Evolutionary conservation across 2,797 vertebrate genomes (phyloP), one percentile per base, ranked within the genome.

Genomic region (Oophaga sylvatica): DNA sequence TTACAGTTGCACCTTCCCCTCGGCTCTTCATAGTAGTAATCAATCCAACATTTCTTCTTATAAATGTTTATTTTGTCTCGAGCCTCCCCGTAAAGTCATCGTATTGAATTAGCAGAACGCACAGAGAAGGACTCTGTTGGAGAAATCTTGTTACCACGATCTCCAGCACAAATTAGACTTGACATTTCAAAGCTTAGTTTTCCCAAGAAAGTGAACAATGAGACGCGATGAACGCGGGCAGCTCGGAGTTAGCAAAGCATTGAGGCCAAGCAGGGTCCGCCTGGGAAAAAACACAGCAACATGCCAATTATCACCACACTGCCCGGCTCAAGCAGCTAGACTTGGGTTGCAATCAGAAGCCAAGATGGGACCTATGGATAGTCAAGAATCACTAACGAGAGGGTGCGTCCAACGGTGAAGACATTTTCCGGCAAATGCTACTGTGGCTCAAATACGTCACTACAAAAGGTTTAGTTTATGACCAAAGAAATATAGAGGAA

Each of bases 131-230:
- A 78, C 80, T 87, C 53, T 87, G 70, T 65, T 83, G 60, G 80
- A 26, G 81, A 87, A 87, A 83, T 82, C 86, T 77, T 79, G 81
- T 87, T 87, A 87, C 71, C 59, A 31, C 70, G 67, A 76, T 87
- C 86, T 78, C 80, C 81, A 60, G 81, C 81, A 87, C 86, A 87
- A 87, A 87, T 87, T 87, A 77, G 71, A 87, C 63, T 81, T 87
- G 86, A 87, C 86, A 87, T 87, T 87, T 87, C 80, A 59, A 83
- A 87, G 86, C 71, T 41, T 82, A 31, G 80, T 83, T 87, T 87
- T 87, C 80, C 80, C 71, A 67, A 78, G 86, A 87, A 83, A 83
- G 71, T 22, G 53, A 83, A 82, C 71, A 87, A 59, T 65, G 71
- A 87, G 81, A 78, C 86, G 12, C 63, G 9, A 12, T 26, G 59